A percentile compares a stretch with the other conserved stretches of the same genome.
Evolutionary conservation across 1,140 invertebrate genomes (phyloP).

Genomic region (Ostrea denselamellosa): DNA sequence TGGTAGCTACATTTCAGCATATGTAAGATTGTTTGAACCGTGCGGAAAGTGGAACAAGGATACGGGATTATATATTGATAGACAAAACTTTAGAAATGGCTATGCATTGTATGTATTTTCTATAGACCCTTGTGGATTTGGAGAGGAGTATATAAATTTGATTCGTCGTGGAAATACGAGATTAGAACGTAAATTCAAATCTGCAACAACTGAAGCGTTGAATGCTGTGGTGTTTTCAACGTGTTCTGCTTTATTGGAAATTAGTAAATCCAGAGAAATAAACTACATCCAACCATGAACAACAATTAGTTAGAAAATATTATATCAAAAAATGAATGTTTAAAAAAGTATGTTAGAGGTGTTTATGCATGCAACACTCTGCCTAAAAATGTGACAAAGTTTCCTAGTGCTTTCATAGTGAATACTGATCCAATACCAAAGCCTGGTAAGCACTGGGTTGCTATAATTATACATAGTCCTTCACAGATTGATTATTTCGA

Average conservation of each 20-base stretch:
- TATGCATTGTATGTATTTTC: slow-evolving; percentile 49
- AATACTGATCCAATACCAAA: slow-evolving; percentile 39
- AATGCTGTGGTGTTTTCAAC: slow-evolving; percentile 42
- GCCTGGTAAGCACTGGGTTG: slow-evolving; percentile 44
- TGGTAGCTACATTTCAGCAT: slow-evolving; percentile 24
- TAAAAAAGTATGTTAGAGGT: neutral
- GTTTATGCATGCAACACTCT: slow-evolving; percentile 32
- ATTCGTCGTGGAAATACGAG: slow-evolving; percentile 46
- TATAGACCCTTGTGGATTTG: slow-evolving; percentile 38
- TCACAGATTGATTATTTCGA: slow-evolving; percentile 30
- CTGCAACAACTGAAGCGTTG: slow-evolving; percentile 43
- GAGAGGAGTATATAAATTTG: slow-evolving; percentile 53
- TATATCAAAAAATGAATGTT: neutral
- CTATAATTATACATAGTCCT: neutral
- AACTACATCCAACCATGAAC: slow-evolving; percentile 49
- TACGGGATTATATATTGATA: slow-evolving; percentile 35
- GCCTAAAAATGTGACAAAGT: slow-evolving; percentile 40
- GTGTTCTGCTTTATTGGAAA: slow-evolving; percentile 43
- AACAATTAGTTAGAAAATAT: slow-evolving; percentile 17
- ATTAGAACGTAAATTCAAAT: slow-evolving; percentile 47
- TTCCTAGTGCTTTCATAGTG: slow-evolving; percentile 35
- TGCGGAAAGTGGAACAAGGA: slow-evolving; percentile 51
- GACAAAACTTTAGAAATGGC: slow-evolving; percentile 34
- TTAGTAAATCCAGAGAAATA: slow-evolving; percentile 48
- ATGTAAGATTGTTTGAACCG: slow-evolving; percentile 42